Evolutionary conservation across 92 coral and sea anemone species (phyloP).

Genomic region (Phenganax stokvisi): DNA sequence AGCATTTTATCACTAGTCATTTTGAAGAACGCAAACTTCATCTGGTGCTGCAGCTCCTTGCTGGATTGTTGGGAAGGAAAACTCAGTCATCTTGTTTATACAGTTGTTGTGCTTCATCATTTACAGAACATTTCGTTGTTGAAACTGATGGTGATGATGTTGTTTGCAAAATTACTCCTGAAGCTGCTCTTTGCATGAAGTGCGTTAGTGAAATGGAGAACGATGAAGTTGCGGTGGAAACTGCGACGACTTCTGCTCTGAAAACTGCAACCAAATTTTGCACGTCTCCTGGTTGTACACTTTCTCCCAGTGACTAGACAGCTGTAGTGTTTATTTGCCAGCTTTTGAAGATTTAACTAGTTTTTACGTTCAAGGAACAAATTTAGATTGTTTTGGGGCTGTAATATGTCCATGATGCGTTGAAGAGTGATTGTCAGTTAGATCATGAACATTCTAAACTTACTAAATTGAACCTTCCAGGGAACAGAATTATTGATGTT

Average conservation of each 20-base stretch:
- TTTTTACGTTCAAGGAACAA: too few species aligned
- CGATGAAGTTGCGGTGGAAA: neutral
- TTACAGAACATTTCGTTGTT: neutral
- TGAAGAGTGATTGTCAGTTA: too few species aligned
- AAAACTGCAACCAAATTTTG: too few species aligned
- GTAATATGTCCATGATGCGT: too few species aligned
- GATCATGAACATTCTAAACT: too few species aligned
- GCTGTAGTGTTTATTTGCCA: too few species aligned
- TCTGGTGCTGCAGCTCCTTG: slow-evolving; percentile 15
- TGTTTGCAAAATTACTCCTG: slow-evolving; percentile 1
- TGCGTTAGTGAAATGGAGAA: neutral
- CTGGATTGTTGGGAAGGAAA: slow-evolving; percentile 17
- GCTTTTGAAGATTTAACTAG: too few species aligned
- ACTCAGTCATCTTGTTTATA: neutral
- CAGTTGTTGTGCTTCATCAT: neutral
- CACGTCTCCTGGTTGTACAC: too few species aligned
- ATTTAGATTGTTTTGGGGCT: too few species aligned
- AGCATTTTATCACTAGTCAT: neutral
- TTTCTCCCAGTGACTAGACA: too few species aligned
- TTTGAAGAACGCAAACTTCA: neutral
- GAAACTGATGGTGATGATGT: too few species aligned
- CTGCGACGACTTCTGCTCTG: too few species aligned
- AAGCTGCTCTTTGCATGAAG: neutral
- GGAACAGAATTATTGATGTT: neutral
- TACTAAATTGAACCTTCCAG: neutral